Evolutionary conservation across 2,113 vertebrate species (phyloP), one percentile per base, ranked within the genome.

Genomic region (Ceratotherium simum): DNA sequence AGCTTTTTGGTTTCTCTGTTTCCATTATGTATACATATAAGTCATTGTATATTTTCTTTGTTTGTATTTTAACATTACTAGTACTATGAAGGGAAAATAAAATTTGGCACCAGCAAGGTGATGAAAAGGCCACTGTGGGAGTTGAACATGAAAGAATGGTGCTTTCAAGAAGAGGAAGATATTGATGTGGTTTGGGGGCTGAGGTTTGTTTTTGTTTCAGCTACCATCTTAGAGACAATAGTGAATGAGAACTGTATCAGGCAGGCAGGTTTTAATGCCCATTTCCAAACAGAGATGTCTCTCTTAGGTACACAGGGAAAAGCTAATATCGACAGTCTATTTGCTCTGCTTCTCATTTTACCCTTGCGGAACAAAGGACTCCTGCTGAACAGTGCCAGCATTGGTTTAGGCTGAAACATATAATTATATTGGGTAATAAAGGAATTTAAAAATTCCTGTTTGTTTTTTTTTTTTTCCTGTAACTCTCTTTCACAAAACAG

Each of bases 171-270:
- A 76, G 93, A 96, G 83, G 80, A 56, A 96, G 31, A 29, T n/a
- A 85, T 93, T 98, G 97, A 96, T 96, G 98, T 98, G 97, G 93
- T 96, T 96, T 87, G 72, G 76, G 96, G 96, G 86, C 76, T 78
- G 81, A 94, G 96, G 80, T 96, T 96, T 96, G 95, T 96, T 98
- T 97, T 97, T 91, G 83, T 92, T 96, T 95, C 95, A 96, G 92
- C 96, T 95, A 97, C 97, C 92, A 92, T 96, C 81, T 73, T 84
- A 76, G 95, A 95, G 98, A 97, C 97, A 98, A 93, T 97, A 73
- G 95, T 94, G 95, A 95, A 93, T 98, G 95, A 97, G 85, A 97
- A 51, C 62, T 88, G 56, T 86, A 94, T 94, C 72, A 91, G 75
- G 90, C 54, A 86, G 96, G 70, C 96, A 78, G 95, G 90, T 95